Percentiles rank a stretch among this genome's conserved stretches.
Evolutionary conservation across 1,140 invertebrate genomes (phyloP).

Genomic region (Pseudomyrmex sp.): DNA sequence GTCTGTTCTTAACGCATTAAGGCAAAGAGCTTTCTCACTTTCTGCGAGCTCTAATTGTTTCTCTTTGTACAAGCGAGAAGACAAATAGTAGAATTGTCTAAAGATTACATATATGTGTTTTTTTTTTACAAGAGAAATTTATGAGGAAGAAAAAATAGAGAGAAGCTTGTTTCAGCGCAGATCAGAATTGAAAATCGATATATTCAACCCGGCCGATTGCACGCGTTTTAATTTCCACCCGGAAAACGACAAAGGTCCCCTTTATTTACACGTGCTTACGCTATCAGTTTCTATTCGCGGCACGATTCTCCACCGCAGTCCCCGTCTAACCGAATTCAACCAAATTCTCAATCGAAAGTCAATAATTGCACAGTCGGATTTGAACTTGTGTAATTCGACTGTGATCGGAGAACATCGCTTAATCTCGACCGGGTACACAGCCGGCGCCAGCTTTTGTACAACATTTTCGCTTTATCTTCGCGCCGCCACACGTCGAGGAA

Average conservation of each 20-base stretch:
- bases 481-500: conserved; percentile 45
- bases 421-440: conserved; percentile 53
- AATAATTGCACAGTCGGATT: conserved; percentile 68
- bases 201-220: conserved; percentile 33
- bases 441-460: conserved; percentile 63
- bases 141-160: background rate
- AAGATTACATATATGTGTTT: too few relatives aligned
- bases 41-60: background rate
- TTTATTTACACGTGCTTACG: conserved; percentile 62
- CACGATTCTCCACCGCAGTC: conserved; percentile 38
- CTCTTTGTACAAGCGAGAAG: background rate
- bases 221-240: conserved; percentile 48
- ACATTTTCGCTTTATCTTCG: conserved; percentile 71
- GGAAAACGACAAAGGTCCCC: conserved; percentile 31
- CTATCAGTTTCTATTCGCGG: conserved; percentile 65
- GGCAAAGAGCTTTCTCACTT: background rate
- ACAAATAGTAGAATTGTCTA: too few relatives aligned
- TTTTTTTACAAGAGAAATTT: too few relatives aligned
- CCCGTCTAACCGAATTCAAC: conserved; percentile 63
- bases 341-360: conserved; percentile 73
- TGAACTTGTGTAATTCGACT: conserved; percentile 68
- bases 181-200: conserved; percentile 38
- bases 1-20: conserved; percentile 4
- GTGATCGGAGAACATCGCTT: conserved; percentile 62
- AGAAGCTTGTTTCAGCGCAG: background rate